Evolutionary conservation across 1,140 invertebrate genomes (phyloP).

Genomic region (Chelonus insularis): DNA sequence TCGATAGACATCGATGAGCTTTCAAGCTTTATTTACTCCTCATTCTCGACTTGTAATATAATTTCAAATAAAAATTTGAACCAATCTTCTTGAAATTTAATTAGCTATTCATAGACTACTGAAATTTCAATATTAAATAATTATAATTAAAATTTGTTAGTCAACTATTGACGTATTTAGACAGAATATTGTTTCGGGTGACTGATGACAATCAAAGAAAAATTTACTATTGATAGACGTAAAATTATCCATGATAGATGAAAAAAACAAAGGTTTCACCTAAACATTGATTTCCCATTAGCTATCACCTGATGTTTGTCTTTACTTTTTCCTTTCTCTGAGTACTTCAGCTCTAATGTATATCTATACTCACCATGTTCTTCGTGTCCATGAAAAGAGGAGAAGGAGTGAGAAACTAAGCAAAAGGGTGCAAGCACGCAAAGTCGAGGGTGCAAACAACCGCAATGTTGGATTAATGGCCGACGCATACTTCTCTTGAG

Average conservation of each 20-base stretch:
- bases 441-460: constrained; percentile 40
- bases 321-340: neutral
- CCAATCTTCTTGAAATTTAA: neutral
- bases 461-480: constrained; percentile 49
- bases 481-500: constrained; percentile 37
- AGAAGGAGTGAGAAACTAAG: constrained; percentile 11
- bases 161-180: no score
- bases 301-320: constrained; percentile 15
- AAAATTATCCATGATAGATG: no score
- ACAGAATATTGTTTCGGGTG: no score
- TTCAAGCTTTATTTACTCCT: neutral
- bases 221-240: no score
- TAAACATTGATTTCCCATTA: constrained; percentile 45
- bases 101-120: neutral
- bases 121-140: no score
- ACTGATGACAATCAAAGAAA: no score
- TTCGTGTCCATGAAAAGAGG: constrained; percentile 30
- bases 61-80: no score
- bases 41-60: no score
- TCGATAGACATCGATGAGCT: constrained; percentile 13
- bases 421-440: constrained; percentile 39
- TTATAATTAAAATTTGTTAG: no score
- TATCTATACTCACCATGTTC: constrained; percentile 1
- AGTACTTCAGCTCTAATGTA: neutral
- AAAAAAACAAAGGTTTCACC: constrained; percentile 1